Conservation (phyloP, 2,113 vertebrate species). For the Hydropotes inermis region DNA sequence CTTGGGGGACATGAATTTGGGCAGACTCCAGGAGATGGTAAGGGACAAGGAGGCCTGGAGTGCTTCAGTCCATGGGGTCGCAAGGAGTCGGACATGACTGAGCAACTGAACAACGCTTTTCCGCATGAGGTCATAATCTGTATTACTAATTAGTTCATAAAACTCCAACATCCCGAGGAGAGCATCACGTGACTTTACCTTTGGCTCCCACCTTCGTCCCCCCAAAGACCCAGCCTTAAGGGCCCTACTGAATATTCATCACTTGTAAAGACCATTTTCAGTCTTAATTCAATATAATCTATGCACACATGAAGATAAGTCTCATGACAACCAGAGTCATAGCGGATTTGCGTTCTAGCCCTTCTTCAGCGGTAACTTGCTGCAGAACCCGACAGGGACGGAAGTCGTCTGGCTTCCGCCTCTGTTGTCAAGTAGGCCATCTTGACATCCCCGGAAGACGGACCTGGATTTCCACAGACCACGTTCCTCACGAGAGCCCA, state of each 20-base stretch:
- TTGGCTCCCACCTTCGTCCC: fast-evolving
- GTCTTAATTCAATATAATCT: background rate
- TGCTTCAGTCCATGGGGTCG: background rate
- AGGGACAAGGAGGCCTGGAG: background rate
- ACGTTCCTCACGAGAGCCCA: fast-evolving
- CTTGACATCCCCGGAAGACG: background rate
- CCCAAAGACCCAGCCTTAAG: background rate
- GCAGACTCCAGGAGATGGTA: background rate
- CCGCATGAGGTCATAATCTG: fast-evolving
- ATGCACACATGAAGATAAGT: fast-evolving
- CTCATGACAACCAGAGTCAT: background rate
- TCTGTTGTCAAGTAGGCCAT: background rate
- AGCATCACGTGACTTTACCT: fast-evolving
- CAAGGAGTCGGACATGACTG: background rate
- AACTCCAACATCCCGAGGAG: background rate
- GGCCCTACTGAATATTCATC: fast-evolving
- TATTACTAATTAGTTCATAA: background rate
- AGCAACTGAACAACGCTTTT: background rate
- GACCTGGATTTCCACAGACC: background rate
- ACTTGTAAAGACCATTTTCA: background rate
- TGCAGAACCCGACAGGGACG: background rate
- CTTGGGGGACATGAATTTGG: background rate
- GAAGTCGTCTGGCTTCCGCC: background rate
- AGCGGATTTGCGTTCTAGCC: background rate
- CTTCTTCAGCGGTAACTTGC: background rate